phyloP scores from a whole-genome alignment of 1,140 invertebrate species.

The Cherax quadricarinatus region DNA sequence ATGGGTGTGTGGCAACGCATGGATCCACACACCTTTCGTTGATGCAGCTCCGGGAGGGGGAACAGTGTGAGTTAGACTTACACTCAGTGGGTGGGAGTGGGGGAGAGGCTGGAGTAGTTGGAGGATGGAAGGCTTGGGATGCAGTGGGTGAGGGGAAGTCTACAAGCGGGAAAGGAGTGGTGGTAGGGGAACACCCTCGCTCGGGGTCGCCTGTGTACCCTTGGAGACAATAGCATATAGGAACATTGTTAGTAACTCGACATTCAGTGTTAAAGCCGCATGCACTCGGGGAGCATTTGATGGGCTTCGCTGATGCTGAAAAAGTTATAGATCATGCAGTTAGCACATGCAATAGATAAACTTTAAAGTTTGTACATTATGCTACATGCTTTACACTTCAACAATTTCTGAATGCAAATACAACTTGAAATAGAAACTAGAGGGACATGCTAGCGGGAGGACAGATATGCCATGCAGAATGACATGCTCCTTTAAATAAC shows the following conservation, averaged over 20 bases:
- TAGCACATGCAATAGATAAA: slow-evolving; percentile 60
- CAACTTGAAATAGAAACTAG: slow-evolving; percentile 1
- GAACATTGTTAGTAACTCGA: slow-evolving; percentile 86
- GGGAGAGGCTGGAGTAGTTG: slow-evolving; percentile 38
- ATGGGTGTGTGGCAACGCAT: slow-evolving; percentile 84
- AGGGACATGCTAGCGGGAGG: neutral
- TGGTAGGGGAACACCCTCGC: slow-evolving; percentile 79
- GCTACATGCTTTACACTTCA: slow-evolving; percentile 46
- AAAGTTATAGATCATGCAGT: slow-evolving; percentile 67
- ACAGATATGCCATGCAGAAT: slow-evolving; percentile 33
- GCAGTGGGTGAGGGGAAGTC: slow-evolving; percentile 11
- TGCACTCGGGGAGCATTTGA: slow-evolving; percentile 74
- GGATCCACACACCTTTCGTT: slow-evolving; percentile 82
- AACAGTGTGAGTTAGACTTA: slow-evolving; percentile 80
- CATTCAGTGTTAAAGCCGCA: slow-evolving; percentile 81
- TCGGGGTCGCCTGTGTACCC: slow-evolving; percentile 82
- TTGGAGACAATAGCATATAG: slow-evolving; percentile 86
- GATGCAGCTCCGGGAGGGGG: slow-evolving; percentile 85
- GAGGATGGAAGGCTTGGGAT: slow-evolving; percentile 37
- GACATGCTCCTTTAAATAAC: neutral
- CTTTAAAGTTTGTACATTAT: slow-evolving; percentile 65
- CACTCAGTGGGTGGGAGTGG: slow-evolving; percentile 65
- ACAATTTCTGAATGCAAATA: slow-evolving; percentile 3
- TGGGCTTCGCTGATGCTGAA: slow-evolving; percentile 65
- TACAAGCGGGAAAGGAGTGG: slow-evolving; percentile 46